Conservation (phyloP, 1,140 invertebrate genomes). For the Drosophila equinoxialis region DNA sequence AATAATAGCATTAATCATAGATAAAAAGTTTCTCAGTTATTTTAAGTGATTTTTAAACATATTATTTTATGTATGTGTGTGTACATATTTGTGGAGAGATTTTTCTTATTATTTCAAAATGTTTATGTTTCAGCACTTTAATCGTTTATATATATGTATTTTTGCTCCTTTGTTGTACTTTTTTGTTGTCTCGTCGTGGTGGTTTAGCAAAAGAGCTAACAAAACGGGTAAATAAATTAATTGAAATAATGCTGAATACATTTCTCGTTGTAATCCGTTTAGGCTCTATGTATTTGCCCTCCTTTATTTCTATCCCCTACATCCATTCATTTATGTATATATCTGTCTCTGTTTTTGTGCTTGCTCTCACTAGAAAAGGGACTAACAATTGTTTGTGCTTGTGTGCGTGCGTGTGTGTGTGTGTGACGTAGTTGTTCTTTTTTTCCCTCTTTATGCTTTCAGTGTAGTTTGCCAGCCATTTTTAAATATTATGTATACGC, state of each 20-base stretch:
- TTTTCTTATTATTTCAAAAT: neutral
- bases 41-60: neutral
- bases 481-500: conserved; percentile 26
- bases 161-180: neutral
- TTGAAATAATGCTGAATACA: conserved; percentile 13
- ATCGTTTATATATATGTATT: neutral
- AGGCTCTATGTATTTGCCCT: conserved; percentile 14
- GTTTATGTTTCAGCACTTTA: conserved; percentile 1
- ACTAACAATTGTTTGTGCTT: conserved; percentile 31
- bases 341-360: conserved; percentile 8
- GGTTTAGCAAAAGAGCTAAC: conserved; percentile 1
- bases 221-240: conserved; percentile 18
- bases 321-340: neutral
- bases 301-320: conserved; percentile 11
- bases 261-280: conserved; percentile 19
- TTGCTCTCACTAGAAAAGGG: conserved; percentile 23
- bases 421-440: conserved; percentile 20
- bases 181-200: neutral
- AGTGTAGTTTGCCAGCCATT: conserved; percentile 37
- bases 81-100: no score
- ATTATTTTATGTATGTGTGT: no score
- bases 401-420: neutral
- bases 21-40: neutral
- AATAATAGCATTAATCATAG: conserved; percentile 6
- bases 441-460: neutral